Base-by-base conservation (phyloP, 2,888 invertebrate species). In the Hololepta plana region DNA sequence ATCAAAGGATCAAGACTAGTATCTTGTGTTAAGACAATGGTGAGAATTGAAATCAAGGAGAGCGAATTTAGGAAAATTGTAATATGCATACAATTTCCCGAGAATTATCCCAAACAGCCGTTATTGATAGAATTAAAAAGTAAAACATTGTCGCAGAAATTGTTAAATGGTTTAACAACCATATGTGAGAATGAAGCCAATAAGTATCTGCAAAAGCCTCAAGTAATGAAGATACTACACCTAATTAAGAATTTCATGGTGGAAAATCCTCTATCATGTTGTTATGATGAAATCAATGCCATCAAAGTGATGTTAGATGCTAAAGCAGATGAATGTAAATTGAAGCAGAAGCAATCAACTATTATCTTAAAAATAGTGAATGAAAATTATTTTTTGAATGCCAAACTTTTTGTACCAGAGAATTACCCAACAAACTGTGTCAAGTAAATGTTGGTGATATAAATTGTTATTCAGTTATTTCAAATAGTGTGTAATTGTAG, bases 191-290 rank as follows among this genome's bases (percentile, higher is more conserved):
- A 61, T 42, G 66, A 71, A 49, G 49, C 60, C 25, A 62, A 66
- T 44, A 62, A 62, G 36, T 46, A 57, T 29, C 31, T 67, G 11
- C 70, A 70, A 1, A 65, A 69, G 46, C 60, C 66, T 2, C 70
- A 71, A 47, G 51, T 72, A 9, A 44, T 76, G 16, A 54, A 55
- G 23, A 52, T 64, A 3, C 45, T 74, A 9, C 59, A 63, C 36
- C 73, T 75, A 42, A 51, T 75, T 4, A 52, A 62, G 25, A 66
- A 61, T 32, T 77, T 75, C 43, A 50, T 75, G 8, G 61, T 66
- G 24, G 72, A 75, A 35, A 73, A 75, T 52, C 70, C 74, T 1
- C 51, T 79, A 3, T 72, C 68, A 42, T 70, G 73, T 30, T 76
- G 75, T 39, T 69, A 70, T 36, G 72, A 74, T 41, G 77, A 79